Evolutionary conservation across 92 coral and sea anemone species (phyloP).

Genomic region (Actinernus sp.): DNA sequence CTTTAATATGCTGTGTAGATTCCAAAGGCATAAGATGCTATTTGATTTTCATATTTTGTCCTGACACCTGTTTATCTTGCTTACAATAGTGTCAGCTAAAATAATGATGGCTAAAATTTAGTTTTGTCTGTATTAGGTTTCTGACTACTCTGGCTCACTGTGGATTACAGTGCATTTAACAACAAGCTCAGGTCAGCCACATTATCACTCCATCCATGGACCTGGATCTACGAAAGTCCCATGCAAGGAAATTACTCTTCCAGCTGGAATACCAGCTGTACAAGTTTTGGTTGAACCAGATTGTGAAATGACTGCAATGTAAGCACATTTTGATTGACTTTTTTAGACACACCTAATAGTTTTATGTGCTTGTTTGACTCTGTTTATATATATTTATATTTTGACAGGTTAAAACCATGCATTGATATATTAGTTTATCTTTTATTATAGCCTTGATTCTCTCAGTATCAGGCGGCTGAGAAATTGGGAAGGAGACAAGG

Average conservation of each 20-base stretch:
- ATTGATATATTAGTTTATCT: too few relatives aligned
- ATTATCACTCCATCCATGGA: conserved; percentile 98
- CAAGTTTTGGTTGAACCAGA: conserved; percentile 97
- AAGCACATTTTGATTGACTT: conserved; percentile 23
- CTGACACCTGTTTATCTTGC: too few relatives aligned
- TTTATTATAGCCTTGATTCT: conserved; percentile 76
- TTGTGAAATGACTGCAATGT: conserved; percentile 95
- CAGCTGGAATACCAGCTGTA: conserved; percentile 93
- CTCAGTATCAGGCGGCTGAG: conserved; percentile 91
- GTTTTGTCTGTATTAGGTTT: conserved; percentile 49
- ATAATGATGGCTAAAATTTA: background rate
- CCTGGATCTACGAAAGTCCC: conserved; percentile 99
- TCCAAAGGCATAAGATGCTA: too few relatives aligned
- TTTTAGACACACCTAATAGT: too few relatives aligned
- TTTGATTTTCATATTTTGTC: background rate
- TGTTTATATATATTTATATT: too few relatives aligned
- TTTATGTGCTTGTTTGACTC: too few relatives aligned
- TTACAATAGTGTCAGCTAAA: too few relatives aligned
- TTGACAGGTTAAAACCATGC: too few relatives aligned
- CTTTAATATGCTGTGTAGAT: too few relatives aligned
- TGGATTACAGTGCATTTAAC: conserved; percentile 95
- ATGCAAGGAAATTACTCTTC: conserved; percentile 83
- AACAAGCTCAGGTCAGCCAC: conserved; percentile 92
- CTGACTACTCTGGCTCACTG: conserved; percentile 80
- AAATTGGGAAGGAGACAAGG: conserved; percentile 98